Conservation (phyloP, 2,797 vertebrate genomes). For the Microhierax caerulescens region DNA sequence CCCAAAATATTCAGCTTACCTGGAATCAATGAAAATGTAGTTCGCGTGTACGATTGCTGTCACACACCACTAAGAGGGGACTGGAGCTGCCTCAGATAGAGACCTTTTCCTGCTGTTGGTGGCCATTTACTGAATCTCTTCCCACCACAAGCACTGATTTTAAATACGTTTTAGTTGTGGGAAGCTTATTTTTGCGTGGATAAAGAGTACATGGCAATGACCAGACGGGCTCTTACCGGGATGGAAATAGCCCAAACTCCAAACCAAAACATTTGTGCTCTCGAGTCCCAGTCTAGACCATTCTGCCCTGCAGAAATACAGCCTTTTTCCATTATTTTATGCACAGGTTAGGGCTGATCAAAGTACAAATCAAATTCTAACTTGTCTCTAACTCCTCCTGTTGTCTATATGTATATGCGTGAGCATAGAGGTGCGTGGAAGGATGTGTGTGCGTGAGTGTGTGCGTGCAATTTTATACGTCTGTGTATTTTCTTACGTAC, state of each 20-base stretch:
- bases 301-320: conserved; percentile 50
- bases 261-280: conserved; percentile 69
- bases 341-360: conserved; percentile 74
- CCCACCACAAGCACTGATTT: conserved; percentile 76
- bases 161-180: conserved; percentile 71
- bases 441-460: conserved; percentile 75
- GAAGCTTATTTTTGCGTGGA: conserved; percentile 66
- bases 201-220: conserved; percentile 50
- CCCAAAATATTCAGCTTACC: not conserved
- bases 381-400: conserved; percentile 95
- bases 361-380: conserved; percentile 82
- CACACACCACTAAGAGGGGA: conserved; percentile 58
- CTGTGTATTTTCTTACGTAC: conserved; percentile 94
- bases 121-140: conserved; percentile 63
- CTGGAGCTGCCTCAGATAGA: conserved; percentile 55
- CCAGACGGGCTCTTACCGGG: conserved; percentile 53
- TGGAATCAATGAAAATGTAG: not conserved
- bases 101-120: conserved; percentile 54
- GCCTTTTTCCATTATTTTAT: conserved; percentile 70
- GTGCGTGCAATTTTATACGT: conserved; percentile 87
- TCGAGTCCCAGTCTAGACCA: conserved; percentile 55
- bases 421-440: conserved; percentile 80
- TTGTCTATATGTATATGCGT: conserved; percentile 83
- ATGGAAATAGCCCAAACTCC: conserved; percentile 58
- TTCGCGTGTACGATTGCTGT: conserved; percentile 34